Evolutionary conservation across 2,888 invertebrate species (phyloP), one percentile per base, ranked within the genome.

Genomic region (Tyria jacobaeae): DNA sequence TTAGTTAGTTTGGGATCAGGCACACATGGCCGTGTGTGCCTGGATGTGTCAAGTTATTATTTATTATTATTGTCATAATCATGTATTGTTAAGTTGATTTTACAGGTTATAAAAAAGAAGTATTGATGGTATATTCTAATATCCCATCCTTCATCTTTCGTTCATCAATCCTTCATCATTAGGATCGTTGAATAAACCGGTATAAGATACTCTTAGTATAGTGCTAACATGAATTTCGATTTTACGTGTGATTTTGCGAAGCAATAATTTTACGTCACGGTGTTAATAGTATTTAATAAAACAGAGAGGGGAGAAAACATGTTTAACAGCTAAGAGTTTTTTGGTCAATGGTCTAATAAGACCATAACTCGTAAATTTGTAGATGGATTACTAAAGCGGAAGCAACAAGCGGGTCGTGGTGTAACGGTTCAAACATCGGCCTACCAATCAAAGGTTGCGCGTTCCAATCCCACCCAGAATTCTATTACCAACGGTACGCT

Each of bases 271-370:
- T 47, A 48, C 56, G 48, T 56, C 35, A 56, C 48, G 56, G 48
- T 35, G 24, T 56, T 56, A 56, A 48, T 47, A 48, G 54, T 44
- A 41, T 54, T 41, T 54, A 54, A 44, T 55, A 55, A 55, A 55
- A 39, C 12, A 21, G 39, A 55, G 55, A 55, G 55, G 55, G 31
- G 44, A 55, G 55, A 55, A 41, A 55, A 31, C 55, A 31, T 55
- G 55, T 55, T 54, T 55, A 21, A 55, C 55, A 55, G 31, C 17
- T 27, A 14, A 44, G 10, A 44, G 34, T 55, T 21, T 55, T 55
- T 55, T 55, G 34, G 44, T 34, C 21, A 55, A 55, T 55, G 55
- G 55, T 27, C 31, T 44, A 31, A n/a, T n/a, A n/a, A 31, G 44
- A 31, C 21, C 35, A 55, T 51, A 34, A 31, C 21, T 41, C 41